phyloP scores from a whole-genome alignment of 2,888 invertebrate species.

The Ophion slaviceki region DNA sequence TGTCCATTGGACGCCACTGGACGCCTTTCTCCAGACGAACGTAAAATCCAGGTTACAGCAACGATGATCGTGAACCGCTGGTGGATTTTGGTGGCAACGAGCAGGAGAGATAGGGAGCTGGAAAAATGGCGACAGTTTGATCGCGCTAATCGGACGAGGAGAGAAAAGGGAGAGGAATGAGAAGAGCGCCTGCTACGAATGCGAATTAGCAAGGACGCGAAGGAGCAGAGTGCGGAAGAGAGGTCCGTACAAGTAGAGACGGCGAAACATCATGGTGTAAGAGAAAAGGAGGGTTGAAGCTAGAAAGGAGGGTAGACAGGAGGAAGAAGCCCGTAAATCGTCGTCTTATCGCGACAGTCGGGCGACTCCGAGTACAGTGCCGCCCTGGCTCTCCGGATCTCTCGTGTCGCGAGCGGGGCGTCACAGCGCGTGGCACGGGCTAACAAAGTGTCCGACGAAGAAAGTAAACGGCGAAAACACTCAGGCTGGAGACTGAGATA shows the following conservation, averaged over 20 bases:
- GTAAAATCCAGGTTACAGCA: too few relatives aligned
- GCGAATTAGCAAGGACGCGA: slow-evolving; percentile 64
- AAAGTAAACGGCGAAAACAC: slow-evolving; percentile 38
- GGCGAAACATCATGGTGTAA: slow-evolving; percentile 26
- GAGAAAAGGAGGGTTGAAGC: slow-evolving; percentile 23
- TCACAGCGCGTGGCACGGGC: slow-evolving; percentile 22
- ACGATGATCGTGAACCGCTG: too few relatives aligned
- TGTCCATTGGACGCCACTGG: too few relatives aligned
- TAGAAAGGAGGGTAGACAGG: slow-evolving; percentile 46
- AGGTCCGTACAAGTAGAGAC: slow-evolving; percentile 26
- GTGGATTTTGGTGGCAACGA: too few relatives aligned
- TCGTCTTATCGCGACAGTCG: slow-evolving; percentile 67
- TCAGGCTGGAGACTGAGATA: slow-evolving; percentile 28
- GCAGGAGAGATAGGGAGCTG: too few relatives aligned
- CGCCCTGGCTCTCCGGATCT: slow-evolving; percentile 30
- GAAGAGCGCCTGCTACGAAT: slow-evolving; percentile 53
- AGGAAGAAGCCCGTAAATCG: slow-evolving; percentile 66
- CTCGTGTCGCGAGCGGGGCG: slow-evolving; percentile 37
- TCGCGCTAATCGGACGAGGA: slow-evolving; percentile 42
- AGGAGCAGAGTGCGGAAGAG: slow-evolving; percentile 57
- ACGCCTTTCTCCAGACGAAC: too few relatives aligned
- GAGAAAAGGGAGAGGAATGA: slow-evolving; percentile 33
- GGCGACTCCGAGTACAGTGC: slow-evolving; percentile 53
- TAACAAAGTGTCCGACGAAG: slow-evolving; percentile 43
- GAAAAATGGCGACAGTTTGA: slow-evolving; percentile 26